phyloP scores from a whole-genome alignment of 92 coral and sea anemone species.

The Palythoa heliodiscus region DNA sequence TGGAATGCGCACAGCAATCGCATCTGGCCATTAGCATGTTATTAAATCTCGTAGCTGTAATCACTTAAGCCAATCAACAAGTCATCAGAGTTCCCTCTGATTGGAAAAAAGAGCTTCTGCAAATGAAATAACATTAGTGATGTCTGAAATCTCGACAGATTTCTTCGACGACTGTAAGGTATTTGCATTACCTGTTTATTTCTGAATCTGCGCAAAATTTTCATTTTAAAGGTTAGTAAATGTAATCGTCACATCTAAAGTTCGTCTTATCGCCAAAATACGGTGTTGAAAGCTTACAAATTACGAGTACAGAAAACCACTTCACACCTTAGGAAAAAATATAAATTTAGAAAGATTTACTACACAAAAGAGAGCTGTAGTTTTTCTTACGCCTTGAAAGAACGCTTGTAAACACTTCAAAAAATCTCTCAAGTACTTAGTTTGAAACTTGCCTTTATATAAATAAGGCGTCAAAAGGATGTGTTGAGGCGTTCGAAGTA shows the following conservation, averaged over 20 bases:
- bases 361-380: not conserved
- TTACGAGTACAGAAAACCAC: slow-evolving; percentile 53
- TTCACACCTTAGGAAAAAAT: slow-evolving; percentile 37
- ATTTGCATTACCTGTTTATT: slow-evolving; percentile 23
- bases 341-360: slow-evolving; percentile 14
- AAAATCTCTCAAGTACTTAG: not conserved
- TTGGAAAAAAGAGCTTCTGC: slow-evolving; percentile 60
- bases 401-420: slow-evolving; percentile 8
- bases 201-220: not conserved
- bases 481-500: slow-evolving; percentile 14
- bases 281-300: slow-evolving; percentile 62
- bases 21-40: slow-evolving; percentile 88
- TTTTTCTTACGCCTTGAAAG: not conserved
- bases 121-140: slow-evolving; percentile 66
- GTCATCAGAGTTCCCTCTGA: slow-evolving; percentile 78
- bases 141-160: slow-evolving; percentile 15
- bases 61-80: slow-evolving; percentile 90
- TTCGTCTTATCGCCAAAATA: slow-evolving; percentile 54
- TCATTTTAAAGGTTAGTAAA: slow-evolving; percentile 9
- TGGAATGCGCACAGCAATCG: slow-evolving; percentile 79
- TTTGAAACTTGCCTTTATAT: slow-evolving; percentile 13
- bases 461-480: slow-evolving; percentile 35
- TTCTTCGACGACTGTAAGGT: slow-evolving; percentile 23
- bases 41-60: slow-evolving; percentile 81
- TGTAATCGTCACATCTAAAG: slow-evolving; percentile 49